Evolutionary conservation across 2,113 vertebrate genomes (phyloP).

Genomic region (Nipponia nippon): DNA sequence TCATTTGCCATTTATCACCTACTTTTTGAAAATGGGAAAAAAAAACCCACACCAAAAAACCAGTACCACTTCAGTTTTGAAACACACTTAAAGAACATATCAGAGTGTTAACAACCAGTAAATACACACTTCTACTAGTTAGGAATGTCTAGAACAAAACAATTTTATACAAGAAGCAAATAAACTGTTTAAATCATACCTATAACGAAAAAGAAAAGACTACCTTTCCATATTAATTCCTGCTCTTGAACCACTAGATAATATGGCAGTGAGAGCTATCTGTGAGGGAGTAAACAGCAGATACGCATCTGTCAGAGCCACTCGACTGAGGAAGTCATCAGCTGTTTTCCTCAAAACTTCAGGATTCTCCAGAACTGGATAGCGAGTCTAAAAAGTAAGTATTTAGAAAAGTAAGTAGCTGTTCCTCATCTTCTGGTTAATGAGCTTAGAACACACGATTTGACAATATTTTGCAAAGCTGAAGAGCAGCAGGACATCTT

Average conservation of each 20-base stretch:
- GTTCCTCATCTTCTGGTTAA: fast-evolving
- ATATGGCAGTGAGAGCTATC: constrained; percentile 87
- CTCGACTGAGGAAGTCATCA: constrained; percentile 90
- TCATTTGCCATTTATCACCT: background rate
- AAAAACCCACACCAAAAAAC: background rate
- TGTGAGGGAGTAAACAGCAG: constrained; percentile 90
- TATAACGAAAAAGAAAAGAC: background rate
- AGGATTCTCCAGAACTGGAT: constrained; percentile 87
- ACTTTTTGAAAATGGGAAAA: background rate
- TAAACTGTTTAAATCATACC: background rate
- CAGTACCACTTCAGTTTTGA: background rate
- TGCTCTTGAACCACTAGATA: constrained; percentile 87
- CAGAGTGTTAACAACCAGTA: background rate
- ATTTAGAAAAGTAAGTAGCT: background rate
- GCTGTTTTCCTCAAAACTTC: constrained; percentile 89
- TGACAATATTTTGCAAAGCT: background rate
- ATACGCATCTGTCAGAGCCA: constrained; percentile 85
- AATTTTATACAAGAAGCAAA: background rate
- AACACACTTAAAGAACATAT: background rate
- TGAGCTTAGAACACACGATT: background rate
- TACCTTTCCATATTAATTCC: constrained; percentile 93
- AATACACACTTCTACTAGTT: background rate
- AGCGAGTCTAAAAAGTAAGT: constrained; percentile 84
- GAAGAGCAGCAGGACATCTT: background rate
- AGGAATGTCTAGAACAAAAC: background rate